Percentiles rank a stretch among this genome's conserved stretches.
These are phyloP conservation scores for Hoplostethus atlanticus DNA, from an alignment of 2,797 vertebrate genomes.

Conservation along the genomic window DNA sequence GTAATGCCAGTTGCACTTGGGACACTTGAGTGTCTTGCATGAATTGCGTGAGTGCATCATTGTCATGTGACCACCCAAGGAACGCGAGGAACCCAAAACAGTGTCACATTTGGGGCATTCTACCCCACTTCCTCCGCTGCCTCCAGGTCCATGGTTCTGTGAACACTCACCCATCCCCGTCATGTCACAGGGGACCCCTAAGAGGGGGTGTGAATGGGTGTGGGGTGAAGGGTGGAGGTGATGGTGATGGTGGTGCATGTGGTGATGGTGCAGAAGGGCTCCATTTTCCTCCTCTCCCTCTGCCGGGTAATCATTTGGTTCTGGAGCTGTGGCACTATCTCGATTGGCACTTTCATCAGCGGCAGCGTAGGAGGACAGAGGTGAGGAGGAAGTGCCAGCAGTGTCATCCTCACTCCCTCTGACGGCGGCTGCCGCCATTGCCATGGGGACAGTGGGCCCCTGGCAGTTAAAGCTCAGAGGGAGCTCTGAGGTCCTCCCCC, in stretches of 20 bases:
- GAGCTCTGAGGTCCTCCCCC: conserved; percentile 90
- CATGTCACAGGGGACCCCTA: conserved; percentile 92
- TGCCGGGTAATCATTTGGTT: conserved; percentile 97
- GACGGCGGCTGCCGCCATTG: conserved; percentile 82
- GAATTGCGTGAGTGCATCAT: conserved; percentile 99
- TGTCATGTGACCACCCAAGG: conserved; percentile 98
- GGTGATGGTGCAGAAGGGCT: conserved; percentile 86
- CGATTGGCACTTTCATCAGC: conserved; percentile 99
- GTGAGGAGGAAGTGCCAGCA: conserved; percentile 83
- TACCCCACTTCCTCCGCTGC: conserved; percentile 90
- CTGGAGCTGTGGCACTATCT: conserved; percentile 99
- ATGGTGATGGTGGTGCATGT: conserved; percentile 91
- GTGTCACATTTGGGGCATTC: conserved; percentile 99
- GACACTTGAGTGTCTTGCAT: conserved; percentile 99
- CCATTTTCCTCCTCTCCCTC: conserved; percentile 96
- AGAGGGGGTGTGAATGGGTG: conserved; percentile 87
- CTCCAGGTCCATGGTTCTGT: conserved; percentile 83
- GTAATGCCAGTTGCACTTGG: conserved; percentile 99
- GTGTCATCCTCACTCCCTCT: conserved; percentile 93
- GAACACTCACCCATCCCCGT: conserved; percentile 92
- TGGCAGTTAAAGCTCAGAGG: conserved; percentile 99
- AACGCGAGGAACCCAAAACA: conserved; percentile 95
- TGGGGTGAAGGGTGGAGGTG: conserved; percentile 86
- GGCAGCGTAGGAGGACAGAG: conserved; percentile 83
- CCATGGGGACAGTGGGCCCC: conserved; percentile 83